Evolutionary conservation across 2,888 invertebrate genomes (phyloP), one percentile per base, ranked within the genome.

Genomic region (Leptinotarsa haldemani): DNA sequence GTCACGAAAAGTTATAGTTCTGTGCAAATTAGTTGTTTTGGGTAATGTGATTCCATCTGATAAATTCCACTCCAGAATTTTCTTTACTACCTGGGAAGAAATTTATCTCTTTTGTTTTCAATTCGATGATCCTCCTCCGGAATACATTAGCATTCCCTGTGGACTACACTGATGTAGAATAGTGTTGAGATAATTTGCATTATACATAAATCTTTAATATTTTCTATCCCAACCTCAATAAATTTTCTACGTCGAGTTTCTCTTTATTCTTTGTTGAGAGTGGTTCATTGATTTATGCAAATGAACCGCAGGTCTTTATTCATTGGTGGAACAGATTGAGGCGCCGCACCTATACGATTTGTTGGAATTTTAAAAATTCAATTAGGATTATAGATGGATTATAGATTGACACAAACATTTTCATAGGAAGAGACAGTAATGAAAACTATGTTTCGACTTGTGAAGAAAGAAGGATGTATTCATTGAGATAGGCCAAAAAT

Each of bases 261-360:
- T 16, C 56, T 56, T 22, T 20, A 56, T 20, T 22, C 56, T 22
- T 56, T 56, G 22, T 56, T 22, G 22, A 22, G 22, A 22, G 56
- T 22, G 20, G 20, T 56, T 20, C 18, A 56, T 56, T 22, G 56
- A 56, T 56, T 56, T 56, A 56, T 56, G 56, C 56, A 56, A 56
- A 56, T 56, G 20, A 13, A 15, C 56, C 15, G 1, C 20, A 13
- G 22, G 18, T 25, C 13, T 9, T 20, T 40, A 40, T 40, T 56
- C 18, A 50, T 56, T 20, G 56, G 20, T 56, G 22, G 15, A 3
- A 22, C 22, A 22, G 20, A 15, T 9, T 18, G 2, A 18, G 52
- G 3, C 9, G 56, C 12, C 4, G 22, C 3, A 20, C 4, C 13
- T 22, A 22, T 56, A 16, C 15, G 30, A 2, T 12, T 40, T 40